Evolutionary conservation across 92 coral and sea anemone genomes (phyloP).

Genomic region (Phenganax stokvisi): DNA sequence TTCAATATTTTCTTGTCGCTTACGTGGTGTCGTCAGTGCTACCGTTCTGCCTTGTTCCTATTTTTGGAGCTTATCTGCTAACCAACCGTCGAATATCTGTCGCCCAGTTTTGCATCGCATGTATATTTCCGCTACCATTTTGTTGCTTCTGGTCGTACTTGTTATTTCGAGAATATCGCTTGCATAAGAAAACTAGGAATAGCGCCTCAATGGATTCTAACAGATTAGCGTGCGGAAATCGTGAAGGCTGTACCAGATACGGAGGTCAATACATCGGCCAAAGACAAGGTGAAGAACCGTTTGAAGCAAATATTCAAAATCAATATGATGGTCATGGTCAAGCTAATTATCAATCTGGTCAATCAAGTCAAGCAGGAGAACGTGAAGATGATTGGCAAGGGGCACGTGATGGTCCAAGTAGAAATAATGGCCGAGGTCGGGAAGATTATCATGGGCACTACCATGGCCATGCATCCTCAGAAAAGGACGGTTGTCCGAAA

Average conservation of each 20-base stretch:
- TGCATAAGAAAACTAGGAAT: background rate
- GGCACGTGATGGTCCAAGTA: no score
- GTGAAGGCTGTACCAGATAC: background rate
- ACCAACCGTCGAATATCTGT: conserved; percentile 16
- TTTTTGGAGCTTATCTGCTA: conserved; percentile 19
- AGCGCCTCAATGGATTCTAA: background rate
- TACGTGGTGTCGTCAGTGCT: conserved; percentile 22
- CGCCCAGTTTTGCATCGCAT: conserved; percentile 28
- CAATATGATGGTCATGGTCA: background rate
- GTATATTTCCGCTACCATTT: conserved; percentile 31
- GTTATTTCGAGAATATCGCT: background rate
- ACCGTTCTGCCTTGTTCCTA: conserved; percentile 30
- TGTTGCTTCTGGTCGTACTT: conserved; percentile 24
- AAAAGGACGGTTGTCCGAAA: background rate
- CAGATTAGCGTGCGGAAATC: background rate
- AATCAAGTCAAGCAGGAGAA: no score
- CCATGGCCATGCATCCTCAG: no score
- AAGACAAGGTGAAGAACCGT: background rate
- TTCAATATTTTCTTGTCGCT: conserved; percentile 22
- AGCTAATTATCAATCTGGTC: no score
- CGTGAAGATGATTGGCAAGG: no score
- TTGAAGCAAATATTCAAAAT: background rate
- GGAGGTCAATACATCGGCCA: background rate
- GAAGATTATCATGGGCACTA: no score
- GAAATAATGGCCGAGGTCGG: no score